phyloP scores from a whole-genome alignment of 64 coral and sea anemone species.

The Orbicella faveolata region DNA sequence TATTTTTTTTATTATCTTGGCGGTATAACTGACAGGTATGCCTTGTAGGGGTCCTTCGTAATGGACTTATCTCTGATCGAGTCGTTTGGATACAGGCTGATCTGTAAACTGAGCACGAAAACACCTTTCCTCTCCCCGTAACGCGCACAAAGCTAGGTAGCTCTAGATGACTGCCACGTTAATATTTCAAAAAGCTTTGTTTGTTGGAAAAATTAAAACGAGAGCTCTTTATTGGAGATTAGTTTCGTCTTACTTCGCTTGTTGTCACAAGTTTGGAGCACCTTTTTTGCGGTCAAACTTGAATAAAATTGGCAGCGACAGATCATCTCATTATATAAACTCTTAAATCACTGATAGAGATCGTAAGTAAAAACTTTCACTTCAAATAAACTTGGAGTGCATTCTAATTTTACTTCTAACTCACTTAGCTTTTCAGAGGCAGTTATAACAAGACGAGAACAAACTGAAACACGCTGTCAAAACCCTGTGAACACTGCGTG shows the following conservation, averaged over 20 bases:
- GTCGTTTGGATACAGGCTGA: not conserved
- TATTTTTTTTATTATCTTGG: not conserved
- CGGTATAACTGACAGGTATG: not conserved
- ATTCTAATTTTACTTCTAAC: too few species aligned
- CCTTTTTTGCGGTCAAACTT: too few species aligned
- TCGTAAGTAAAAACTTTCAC: too few species aligned
- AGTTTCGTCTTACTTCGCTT: not conserved
- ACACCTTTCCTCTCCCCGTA: not conserved
- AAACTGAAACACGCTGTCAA: not conserved
- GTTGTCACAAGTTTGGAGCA: not conserved
- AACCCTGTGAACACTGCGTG: not conserved
- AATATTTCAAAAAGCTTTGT: slow-evolving; percentile 1
- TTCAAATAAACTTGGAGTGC: too few species aligned
- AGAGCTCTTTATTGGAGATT: not conserved
- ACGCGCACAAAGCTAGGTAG: not conserved
- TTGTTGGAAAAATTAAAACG: not conserved
- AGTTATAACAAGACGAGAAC: not conserved
- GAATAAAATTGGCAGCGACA: too few species aligned
- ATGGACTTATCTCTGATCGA: not conserved
- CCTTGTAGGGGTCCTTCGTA: not conserved
- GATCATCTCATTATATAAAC: too few species aligned
- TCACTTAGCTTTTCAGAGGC: too few species aligned
- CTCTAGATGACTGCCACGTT: slow-evolving; percentile 1
- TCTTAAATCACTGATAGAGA: too few species aligned
- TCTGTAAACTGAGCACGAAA: not conserved